Conservation (phyloP, 2,113 vertebrate genomes). For the Perca fluviatilis region DNA sequence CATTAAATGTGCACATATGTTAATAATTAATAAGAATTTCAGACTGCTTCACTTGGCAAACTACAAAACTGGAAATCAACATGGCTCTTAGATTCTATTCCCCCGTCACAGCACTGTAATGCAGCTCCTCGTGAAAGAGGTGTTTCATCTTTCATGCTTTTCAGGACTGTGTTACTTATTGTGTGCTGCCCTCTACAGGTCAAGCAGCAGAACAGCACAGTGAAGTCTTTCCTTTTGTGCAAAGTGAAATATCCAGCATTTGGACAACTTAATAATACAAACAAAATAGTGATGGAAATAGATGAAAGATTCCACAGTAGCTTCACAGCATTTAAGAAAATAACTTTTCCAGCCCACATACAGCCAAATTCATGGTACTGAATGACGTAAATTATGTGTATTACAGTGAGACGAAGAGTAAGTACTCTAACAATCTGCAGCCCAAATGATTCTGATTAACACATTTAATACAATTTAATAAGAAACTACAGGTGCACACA, state of each 20-base stretch:
- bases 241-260: not conserved
- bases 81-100: constrained; percentile 25
- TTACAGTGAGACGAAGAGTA: not conserved
- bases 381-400: not conserved
- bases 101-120: constrained; percentile 5
- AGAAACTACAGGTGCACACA: not conserved
- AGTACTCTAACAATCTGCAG: not conserved
- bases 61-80: constrained; percentile 26
- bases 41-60: constrained; percentile 7
- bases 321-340: not conserved
- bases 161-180: not conserved
- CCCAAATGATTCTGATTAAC: not conserved
- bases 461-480: not conserved
- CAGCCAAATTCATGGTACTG: not conserved
- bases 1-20: constrained; percentile 2
- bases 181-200: constrained; percentile 70
- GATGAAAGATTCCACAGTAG: not conserved
- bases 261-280: not conserved
- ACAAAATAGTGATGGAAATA: not conserved
- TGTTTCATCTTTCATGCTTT: not conserved
- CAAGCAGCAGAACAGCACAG: constrained; percentile 11
- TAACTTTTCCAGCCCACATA: not conserved
- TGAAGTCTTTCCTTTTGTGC: not conserved
- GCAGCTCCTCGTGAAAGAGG: constrained; percentile 21
- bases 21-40: not conserved